These are phyloP conservation scores for Takifugu ocellatus DNA, from an alignment of 2,797 vertebrate genomes.

Conservation along the genomic window DNA sequence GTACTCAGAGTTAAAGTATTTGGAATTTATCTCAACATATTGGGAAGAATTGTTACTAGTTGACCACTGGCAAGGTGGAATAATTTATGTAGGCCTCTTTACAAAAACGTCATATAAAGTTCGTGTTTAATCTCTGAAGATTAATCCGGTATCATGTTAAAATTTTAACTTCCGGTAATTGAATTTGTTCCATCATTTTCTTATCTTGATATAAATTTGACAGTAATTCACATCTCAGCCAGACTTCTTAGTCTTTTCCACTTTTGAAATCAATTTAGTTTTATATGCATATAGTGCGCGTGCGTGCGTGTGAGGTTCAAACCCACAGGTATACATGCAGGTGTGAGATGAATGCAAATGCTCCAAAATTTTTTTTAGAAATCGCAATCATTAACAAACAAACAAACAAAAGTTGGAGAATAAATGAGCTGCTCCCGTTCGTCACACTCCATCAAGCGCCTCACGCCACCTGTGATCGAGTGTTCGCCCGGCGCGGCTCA, in stretches of 20 bases:
- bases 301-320: too few species aligned
- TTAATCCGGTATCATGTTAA: too few species aligned
- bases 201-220: too few species aligned
- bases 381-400: not conserved
- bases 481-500: conserved; percentile 40
- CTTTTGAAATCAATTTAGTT: not conserved
- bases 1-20: conserved; percentile 21
- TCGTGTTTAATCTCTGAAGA: not conserved
- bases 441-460: conserved; percentile 28
- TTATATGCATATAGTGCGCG: not conserved
- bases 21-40: not conserved
- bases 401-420: not conserved
- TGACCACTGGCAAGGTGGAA: not conserved
- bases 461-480: conserved; percentile 45
- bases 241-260: not conserved
- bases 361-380: not conserved
- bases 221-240: not conserved
- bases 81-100: not conserved
- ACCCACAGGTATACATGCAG: not conserved
- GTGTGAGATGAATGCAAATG: not conserved
- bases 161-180: too few species aligned
- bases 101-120: not conserved
- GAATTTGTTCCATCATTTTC: too few species aligned
- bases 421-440: conserved; percentile 6
- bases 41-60: not conserved